Percentiles rank a stretch among this genome's conserved stretches.
phyloP scores from a whole-genome alignment of 2,113 vertebrate genomes.

The Takifugu flavidus region DNA sequence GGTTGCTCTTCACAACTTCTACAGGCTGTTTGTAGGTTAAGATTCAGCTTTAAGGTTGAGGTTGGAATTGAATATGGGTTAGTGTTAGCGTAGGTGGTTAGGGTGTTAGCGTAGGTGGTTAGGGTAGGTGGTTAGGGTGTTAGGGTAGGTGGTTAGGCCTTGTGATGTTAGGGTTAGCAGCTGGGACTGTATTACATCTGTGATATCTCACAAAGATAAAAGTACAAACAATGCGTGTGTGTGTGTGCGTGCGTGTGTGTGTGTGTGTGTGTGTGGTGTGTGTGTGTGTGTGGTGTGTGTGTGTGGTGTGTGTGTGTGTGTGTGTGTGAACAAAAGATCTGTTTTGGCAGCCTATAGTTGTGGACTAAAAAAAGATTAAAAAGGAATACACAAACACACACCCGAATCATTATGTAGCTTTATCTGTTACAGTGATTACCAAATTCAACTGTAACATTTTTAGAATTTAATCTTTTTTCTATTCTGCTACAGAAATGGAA shows the following conservation, averaged over 20 bases:
- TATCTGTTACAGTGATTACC: slow-evolving; percentile 53
- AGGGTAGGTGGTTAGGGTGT: no score
- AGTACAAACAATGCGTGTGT: slow-evolving; percentile 12
- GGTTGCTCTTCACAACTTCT: no score
- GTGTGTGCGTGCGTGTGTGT: slow-evolving; percentile 1
- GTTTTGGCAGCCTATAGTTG: slow-evolving; percentile 60
- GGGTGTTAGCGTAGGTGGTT: no score
- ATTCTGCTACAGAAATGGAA: slow-evolving; percentile 16
- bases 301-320: slow-evolving; percentile 26
- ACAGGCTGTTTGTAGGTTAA: no score
- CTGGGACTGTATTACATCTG: no score
- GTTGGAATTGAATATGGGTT: no score
- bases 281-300: slow-evolving; percentile 4
- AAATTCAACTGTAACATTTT: slow-evolving; percentile 25
- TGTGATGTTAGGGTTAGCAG: no score
- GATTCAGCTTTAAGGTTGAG: no score
- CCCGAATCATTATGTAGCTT: slow-evolving; percentile 48
- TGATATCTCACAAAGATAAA: neutral
- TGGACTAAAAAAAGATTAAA: slow-evolving; percentile 67
- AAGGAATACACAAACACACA: slow-evolving; percentile 13
- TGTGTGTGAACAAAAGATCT: slow-evolving; percentile 52
- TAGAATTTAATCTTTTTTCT: slow-evolving; percentile 10
- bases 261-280: neutral
- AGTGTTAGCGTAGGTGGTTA: no score
- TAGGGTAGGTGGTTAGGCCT: no score